Evolutionary conservation across 1,140 invertebrate species (phyloP).

Genomic region (Euura lappo): DNA sequence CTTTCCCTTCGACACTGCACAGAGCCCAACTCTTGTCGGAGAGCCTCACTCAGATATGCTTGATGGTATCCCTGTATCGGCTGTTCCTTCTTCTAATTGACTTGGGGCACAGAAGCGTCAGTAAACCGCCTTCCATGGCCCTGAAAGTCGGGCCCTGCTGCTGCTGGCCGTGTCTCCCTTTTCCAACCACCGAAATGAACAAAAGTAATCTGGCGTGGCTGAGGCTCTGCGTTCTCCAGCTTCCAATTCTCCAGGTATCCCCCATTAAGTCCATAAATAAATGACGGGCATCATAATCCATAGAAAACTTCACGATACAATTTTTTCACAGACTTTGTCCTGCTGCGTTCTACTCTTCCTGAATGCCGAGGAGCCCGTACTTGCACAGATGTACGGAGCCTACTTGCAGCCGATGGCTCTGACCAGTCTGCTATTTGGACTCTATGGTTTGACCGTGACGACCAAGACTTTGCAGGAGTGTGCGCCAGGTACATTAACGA

Average conservation of each 20-base stretch:
- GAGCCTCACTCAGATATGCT: slow-evolving; percentile 48
- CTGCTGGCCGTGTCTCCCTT: slow-evolving; percentile 58
- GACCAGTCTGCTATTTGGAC: slow-evolving; percentile 50
- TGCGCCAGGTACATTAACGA: slow-evolving; percentile 44
- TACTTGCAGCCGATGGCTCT: slow-evolving; percentile 49
- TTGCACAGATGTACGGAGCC: slow-evolving; percentile 40
- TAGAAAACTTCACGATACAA: no score
- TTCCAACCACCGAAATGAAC: slow-evolving; percentile 51
- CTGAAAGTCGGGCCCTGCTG: slow-evolving; percentile 54
- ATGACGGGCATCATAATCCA: not conserved
- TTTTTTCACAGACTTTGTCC: no score
- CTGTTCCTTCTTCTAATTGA: slow-evolving; percentile 52
- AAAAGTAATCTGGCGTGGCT: slow-evolving; percentile 53
- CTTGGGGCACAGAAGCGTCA: slow-evolving; percentile 44
- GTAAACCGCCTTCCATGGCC: slow-evolving; percentile 43
- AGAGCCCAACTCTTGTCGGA: slow-evolving; percentile 55
- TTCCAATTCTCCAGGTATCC: slow-evolving; percentile 54
- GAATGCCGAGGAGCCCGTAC: slow-evolving; percentile 43
- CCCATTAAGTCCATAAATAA: not conserved
- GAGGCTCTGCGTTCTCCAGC: slow-evolving; percentile 48
- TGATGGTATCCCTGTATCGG: slow-evolving; percentile 55
- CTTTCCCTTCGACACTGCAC: slow-evolving; percentile 10
- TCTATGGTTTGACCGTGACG: slow-evolving; percentile 51
- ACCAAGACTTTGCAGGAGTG: slow-evolving; percentile 47
- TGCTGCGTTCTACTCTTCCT: slow-evolving; percentile 50